phyloP scores from a whole-genome alignment of 1,140 invertebrate species.

The Papilio glaucus region DNA sequence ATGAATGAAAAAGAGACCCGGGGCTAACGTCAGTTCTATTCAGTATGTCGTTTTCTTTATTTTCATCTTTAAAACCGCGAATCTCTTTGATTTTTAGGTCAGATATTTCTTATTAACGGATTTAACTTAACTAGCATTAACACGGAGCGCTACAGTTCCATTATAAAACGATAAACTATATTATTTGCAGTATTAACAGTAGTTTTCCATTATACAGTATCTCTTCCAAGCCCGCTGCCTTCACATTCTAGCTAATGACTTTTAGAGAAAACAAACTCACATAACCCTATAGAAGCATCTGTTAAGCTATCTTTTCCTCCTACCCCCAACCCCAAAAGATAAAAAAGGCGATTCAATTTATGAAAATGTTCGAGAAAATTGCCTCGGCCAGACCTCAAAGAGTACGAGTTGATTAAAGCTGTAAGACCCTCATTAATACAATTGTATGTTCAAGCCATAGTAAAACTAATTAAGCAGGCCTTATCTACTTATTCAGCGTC shows the following conservation, averaged over 20 bases:
- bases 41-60: not conserved
- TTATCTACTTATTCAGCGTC: not conserved
- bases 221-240: too few species aligned
- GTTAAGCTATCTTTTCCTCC: too few species aligned
- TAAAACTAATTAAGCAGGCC: constrained; percentile 16
- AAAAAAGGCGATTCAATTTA: not conserved
- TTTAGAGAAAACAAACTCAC: too few species aligned
- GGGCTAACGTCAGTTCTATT: not conserved
- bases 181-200: too few species aligned
- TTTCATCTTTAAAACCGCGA: not conserved
- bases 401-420: constrained; percentile 12
- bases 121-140: too few species aligned
- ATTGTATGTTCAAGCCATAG: constrained; percentile 11
- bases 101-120: too few species aligned
- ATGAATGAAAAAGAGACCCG: constrained; percentile 4
- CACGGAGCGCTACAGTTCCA: too few species aligned
- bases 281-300: too few species aligned
- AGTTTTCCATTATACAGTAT: too few species aligned
- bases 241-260: too few species aligned
- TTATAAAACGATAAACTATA: too few species aligned
- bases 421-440: not conserved
- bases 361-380: not conserved
- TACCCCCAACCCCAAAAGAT: not conserved
- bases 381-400: not conserved
- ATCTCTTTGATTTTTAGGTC: not conserved